A percentile compares a stretch with the other conserved stretches of the same genome.
phyloP scores from a whole-genome alignment of 2,888 invertebrate genomes.

The Hydrotaea cyrtoneurina region DNA sequence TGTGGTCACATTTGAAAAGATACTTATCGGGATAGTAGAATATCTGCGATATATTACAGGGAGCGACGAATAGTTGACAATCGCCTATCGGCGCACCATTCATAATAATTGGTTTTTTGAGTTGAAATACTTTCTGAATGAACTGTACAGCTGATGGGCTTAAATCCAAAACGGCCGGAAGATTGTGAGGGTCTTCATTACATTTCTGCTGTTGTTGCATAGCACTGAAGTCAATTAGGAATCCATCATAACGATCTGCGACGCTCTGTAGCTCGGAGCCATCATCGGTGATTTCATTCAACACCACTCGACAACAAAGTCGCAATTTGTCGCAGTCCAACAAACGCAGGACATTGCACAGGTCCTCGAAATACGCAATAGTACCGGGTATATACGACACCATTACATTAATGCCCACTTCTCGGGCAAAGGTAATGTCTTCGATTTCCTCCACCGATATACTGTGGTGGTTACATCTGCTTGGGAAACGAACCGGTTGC shows the following conservation, averaged over 20 bases:
- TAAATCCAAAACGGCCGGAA: constrained; percentile 71
- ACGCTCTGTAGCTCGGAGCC: constrained; percentile 70
- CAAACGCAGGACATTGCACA: constrained; percentile 68
- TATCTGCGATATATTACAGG: constrained; percentile 70
- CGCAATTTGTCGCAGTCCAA: constrained; percentile 72
- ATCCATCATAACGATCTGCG: constrained; percentile 74
- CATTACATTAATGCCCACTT: constrained; percentile 75
- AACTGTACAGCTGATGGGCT: constrained; percentile 71
- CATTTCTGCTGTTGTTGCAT: constrained; percentile 39
- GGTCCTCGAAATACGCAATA: constrained; percentile 68
- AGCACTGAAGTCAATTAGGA: constrained; percentile 71
- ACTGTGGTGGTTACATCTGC: constrained; percentile 69
- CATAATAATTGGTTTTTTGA: constrained; percentile 75
- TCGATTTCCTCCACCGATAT: constrained; percentile 78
- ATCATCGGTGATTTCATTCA: constrained; percentile 70
- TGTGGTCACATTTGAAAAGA: constrained; percentile 67
- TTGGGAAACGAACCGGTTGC: constrained; percentile 75
- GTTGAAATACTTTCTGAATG: constrained; percentile 65
- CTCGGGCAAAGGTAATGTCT: constrained; percentile 76
- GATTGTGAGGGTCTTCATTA: background rate
- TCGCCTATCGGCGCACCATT: constrained; percentile 69
- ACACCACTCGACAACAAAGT: constrained; percentile 72
- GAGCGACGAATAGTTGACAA: constrained; percentile 71
- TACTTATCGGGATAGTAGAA: constrained; percentile 78
- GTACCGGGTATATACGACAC: constrained; percentile 72